Evolutionary conservation across 2,113 vertebrate genomes (phyloP).

Genomic region (Microtus richardsoni): DNA sequence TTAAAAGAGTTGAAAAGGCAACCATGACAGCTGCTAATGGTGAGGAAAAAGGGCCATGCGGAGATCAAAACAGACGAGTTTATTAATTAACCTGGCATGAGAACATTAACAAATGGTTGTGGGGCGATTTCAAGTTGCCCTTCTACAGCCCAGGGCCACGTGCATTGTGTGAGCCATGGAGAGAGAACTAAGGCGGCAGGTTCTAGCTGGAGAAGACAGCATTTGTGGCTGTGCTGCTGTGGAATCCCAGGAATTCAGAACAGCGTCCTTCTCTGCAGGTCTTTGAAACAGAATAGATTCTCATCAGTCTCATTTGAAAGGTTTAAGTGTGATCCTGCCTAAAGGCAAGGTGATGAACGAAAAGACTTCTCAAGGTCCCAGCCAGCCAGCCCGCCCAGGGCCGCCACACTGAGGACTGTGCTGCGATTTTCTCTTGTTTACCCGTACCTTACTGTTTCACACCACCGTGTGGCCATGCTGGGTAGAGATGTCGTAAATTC

Average conservation of each 20-base stretch:
- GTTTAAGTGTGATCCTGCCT: conserved; percentile 80
- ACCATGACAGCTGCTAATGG: background rate
- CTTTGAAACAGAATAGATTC: conserved; percentile 75
- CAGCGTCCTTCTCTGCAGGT: conserved; percentile 64
- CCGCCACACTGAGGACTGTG: background rate
- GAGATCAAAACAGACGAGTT: background rate
- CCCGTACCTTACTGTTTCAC: conserved; percentile 88
- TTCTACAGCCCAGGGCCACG: background rate
- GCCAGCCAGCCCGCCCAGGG: background rate
- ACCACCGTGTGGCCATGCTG: conserved; percentile 88
- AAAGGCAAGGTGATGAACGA: conserved; percentile 68
- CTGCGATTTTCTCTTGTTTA: conserved; percentile 62
- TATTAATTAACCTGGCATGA: conserved; percentile 52
- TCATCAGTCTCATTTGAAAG: conserved; percentile 79
- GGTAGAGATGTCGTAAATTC: conserved; percentile 80
- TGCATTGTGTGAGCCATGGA: background rate
- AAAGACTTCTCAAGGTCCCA: conserved; percentile 78
- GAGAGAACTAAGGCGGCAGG: conserved; percentile 8
- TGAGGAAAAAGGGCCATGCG: background rate
- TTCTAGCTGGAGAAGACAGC: conserved; percentile 41
- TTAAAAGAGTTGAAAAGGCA: conserved; percentile 19
- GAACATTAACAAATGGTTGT: background rate
- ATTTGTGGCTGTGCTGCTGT: conserved; percentile 48
- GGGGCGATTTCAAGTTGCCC: background rate
- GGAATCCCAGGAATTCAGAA: conserved; percentile 47